Percentiles rank a stretch among this genome's conserved stretches.
phyloP scores from a whole-genome alignment of 2,797 vertebrate genomes.

The Mus minutoides region DNA sequence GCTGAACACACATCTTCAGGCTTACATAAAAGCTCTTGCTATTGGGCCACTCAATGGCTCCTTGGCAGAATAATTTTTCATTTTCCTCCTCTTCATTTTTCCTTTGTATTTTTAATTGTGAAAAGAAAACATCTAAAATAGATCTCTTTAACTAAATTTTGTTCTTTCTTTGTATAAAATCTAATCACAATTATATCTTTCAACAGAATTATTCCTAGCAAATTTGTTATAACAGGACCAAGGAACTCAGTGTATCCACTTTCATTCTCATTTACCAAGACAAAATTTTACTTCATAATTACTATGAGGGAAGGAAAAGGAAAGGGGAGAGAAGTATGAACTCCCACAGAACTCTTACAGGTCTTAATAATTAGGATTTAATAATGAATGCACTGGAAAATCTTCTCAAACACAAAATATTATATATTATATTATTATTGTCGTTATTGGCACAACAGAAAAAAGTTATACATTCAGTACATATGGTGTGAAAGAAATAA shows the following conservation, averaged over 20 bases:
- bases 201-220: slow-evolving; percentile 56
- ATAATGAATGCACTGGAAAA: slow-evolving; percentile 44
- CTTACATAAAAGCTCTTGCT: background rate
- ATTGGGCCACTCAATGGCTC: background rate
- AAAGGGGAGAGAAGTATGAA: slow-evolving; percentile 6
- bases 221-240: background rate
- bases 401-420: slow-evolving; percentile 61
- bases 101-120: slow-evolving; percentile 59
- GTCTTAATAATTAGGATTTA: slow-evolving; percentile 52
- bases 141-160: slow-evolving; percentile 75
- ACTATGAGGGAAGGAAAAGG: slow-evolving; percentile 3
- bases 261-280: slow-evolving; percentile 52
- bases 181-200: slow-evolving; percentile 74
- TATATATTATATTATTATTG: too few species aligned
- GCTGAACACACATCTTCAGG: too few species aligned
- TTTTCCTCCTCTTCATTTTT: background rate
- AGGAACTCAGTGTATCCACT: slow-evolving; percentile 38
- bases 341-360: background rate
- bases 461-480: slow-evolving; percentile 61
- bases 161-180: slow-evolving; percentile 79
- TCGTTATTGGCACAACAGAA: background rate
- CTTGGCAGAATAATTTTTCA: background rate
- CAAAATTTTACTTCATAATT: background rate
- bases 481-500: slow-evolving; percentile 46
- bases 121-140: slow-evolving; percentile 73